Evolutionary conservation across 1,140 invertebrate species (phyloP).

Genomic region (Campoletis sonorensis): DNA sequence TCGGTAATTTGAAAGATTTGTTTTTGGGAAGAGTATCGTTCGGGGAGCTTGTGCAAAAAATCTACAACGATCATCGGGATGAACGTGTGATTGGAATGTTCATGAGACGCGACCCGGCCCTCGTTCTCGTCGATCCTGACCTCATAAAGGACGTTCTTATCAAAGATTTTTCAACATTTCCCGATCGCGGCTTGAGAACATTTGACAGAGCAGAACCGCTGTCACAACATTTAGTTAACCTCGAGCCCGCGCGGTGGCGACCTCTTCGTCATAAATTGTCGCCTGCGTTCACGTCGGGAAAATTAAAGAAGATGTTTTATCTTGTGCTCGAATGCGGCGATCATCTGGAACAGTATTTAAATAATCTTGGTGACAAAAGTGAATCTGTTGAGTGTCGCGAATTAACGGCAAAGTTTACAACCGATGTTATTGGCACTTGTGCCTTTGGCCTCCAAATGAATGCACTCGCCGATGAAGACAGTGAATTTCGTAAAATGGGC

Average conservation of each 20-base stretch:
- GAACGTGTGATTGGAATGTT: conserved; percentile 74
- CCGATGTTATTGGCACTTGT: conserved; percentile 77
- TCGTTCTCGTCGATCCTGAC: conserved; percentile 73
- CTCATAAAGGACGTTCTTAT: conserved; percentile 74
- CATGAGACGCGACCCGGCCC: conserved; percentile 61
- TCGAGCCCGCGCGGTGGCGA: conserved; percentile 75
- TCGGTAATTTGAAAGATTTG: conserved; percentile 67
- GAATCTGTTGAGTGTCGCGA: conserved; percentile 75
- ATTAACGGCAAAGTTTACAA: conserved; percentile 75
- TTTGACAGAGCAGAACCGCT: conserved; percentile 68
- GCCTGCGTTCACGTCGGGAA: conserved; percentile 75
- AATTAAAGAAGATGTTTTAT: conserved; percentile 76
- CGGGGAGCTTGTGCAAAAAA: conserved; percentile 40
- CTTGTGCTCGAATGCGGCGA: conserved; percentile 69
- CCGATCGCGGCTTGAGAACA: conserved; percentile 66
- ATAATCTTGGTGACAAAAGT: conserved; percentile 64
- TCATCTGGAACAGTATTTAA: conserved; percentile 70
- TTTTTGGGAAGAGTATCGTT: conserved; percentile 50
- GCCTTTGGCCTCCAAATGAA: conserved; percentile 79
- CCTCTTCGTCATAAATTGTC: conserved; percentile 67
- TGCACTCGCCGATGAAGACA: conserved; percentile 73
- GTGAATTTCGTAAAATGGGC: conserved; percentile 74
- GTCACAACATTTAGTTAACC: conserved; percentile 64
- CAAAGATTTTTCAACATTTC: conserved; percentile 75
- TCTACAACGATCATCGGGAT: conserved; percentile 62